Evolutionary conservation across 2,888 invertebrate species (phyloP).

Genomic region (Pycnomerus fuliginosus): DNA sequence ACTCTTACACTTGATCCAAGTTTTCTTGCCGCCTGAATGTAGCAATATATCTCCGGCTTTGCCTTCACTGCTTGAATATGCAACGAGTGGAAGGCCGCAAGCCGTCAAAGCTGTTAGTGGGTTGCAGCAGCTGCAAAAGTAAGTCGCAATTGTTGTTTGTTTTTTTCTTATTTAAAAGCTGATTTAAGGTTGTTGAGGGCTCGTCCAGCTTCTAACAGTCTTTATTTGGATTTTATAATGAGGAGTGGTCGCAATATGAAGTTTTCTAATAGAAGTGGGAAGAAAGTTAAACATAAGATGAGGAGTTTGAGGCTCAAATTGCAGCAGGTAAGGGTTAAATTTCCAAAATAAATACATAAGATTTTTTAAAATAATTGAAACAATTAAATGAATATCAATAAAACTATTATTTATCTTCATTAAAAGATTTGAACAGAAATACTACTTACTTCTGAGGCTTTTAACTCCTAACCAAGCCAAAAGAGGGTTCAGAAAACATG

Average conservation of each 20-base stretch:
- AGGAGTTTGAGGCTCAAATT: constrained; percentile 43
- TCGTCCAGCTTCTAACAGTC: constrained; percentile 77
- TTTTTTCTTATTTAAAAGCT: constrained; percentile 4
- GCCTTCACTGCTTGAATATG: constrained; percentile 78
- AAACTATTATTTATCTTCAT: no score
- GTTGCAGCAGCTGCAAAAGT: constrained; percentile 71
- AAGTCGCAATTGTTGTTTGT: constrained; percentile 13
- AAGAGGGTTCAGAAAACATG: no score
- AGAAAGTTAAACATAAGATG: constrained; percentile 34
- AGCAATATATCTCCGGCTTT: constrained; percentile 81
- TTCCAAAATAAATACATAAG: no score
- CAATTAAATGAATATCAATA: no score
- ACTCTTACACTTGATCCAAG: constrained; percentile 82
- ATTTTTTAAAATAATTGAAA: no score
- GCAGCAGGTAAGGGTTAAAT: constrained; percentile 41
- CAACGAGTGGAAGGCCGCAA: constrained; percentile 77
- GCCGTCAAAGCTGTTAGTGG: constrained; percentile 83
- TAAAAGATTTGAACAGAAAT: no score
- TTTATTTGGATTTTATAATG: constrained; percentile 79
- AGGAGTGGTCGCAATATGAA: constrained; percentile 51
- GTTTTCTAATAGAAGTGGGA: constrained; percentile 40
- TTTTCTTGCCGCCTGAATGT: constrained; percentile 83
- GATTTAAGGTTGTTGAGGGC: constrained; percentile 67
- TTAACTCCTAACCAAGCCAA: no score
- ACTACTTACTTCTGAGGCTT: no score